Conservation (phyloP, 2,113 vertebrate genomes). For the Chloroceryle aenea region DNA sequence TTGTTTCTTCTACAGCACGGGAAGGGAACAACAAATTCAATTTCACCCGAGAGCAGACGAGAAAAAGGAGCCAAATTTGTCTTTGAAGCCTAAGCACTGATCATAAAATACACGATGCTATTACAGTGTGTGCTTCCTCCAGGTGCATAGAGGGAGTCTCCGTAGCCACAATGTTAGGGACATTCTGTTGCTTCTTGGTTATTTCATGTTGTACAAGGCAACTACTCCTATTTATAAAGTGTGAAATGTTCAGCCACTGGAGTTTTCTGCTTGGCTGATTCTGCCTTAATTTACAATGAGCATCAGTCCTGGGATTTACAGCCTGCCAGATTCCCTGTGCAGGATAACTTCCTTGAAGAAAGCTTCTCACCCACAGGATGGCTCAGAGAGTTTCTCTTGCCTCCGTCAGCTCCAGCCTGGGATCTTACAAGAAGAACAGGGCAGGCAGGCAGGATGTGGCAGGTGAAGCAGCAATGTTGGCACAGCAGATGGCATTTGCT, state of each 20-base stretch:
- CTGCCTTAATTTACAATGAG: conserved; percentile 34
- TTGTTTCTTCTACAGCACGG: not conserved
- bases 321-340: not conserved
- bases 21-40: conserved; percentile 2
- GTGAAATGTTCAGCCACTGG: not conserved
- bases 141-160: not conserved
- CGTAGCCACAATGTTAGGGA: not conserved
- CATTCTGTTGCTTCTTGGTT: not conserved
- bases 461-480: not conserved
- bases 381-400: not conserved
- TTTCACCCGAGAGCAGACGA: conserved; percentile 5
- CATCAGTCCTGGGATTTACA: conserved; percentile 27
- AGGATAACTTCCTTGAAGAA: not conserved
- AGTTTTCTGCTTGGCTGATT: conserved; percentile 28
- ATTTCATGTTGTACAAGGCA: not conserved
- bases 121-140: not conserved
- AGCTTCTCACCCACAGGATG: not conserved
- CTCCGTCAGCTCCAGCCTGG: not conserved
- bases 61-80: not conserved
- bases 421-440: not conserved
- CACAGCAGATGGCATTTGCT: not conserved
- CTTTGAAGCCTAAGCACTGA: conserved; percentile 16
- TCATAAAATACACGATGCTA: not conserved
- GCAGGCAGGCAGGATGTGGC: not conserved
- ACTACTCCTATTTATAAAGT: not conserved